phyloP scores from a whole-genome alignment of 1,140 invertebrate species.

The Aphaenogaster ashmeadi region DNA sequence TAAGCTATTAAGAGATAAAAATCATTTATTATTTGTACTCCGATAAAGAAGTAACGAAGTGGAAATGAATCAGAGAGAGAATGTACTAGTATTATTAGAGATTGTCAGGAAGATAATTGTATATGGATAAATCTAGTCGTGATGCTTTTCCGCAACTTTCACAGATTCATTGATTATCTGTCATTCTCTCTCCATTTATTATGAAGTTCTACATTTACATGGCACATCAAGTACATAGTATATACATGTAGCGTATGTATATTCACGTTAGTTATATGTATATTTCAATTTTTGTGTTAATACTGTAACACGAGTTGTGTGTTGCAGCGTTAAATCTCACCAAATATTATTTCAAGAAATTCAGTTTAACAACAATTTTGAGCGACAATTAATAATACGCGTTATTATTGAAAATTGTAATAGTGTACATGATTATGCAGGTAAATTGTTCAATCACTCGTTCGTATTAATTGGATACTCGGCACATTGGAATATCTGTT shows the following conservation, averaged over 20 bases:
- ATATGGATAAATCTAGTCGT: neutral
- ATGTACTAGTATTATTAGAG: neutral
- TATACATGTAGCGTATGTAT: neutral
- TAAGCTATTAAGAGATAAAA: neutral
- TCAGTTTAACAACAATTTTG: conserved; percentile 34
- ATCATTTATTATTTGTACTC: neutral
- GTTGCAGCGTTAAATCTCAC: neutral
- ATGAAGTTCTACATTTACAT: neutral
- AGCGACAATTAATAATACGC: conserved; percentile 44
- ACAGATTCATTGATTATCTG: neutral
- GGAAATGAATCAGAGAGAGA: neutral
- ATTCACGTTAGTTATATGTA: neutral
- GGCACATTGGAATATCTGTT: conserved; percentile 17
- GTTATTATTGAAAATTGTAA: conserved; percentile 56
- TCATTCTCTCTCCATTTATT: neutral
- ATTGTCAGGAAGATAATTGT: neutral
- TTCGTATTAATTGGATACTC: conserved; percentile 39
- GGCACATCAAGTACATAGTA: neutral
- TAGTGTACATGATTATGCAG: conserved; percentile 40
- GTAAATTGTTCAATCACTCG: conserved; percentile 52
- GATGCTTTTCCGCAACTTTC: neutral
- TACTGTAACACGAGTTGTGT: neutral
- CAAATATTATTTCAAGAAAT: conserved; percentile 39
- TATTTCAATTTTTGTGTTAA: neutral
- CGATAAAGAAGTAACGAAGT: neutral